phyloP scores from a whole-genome alignment of 2,797 vertebrate species.

The Diplodus sargus region DNA sequence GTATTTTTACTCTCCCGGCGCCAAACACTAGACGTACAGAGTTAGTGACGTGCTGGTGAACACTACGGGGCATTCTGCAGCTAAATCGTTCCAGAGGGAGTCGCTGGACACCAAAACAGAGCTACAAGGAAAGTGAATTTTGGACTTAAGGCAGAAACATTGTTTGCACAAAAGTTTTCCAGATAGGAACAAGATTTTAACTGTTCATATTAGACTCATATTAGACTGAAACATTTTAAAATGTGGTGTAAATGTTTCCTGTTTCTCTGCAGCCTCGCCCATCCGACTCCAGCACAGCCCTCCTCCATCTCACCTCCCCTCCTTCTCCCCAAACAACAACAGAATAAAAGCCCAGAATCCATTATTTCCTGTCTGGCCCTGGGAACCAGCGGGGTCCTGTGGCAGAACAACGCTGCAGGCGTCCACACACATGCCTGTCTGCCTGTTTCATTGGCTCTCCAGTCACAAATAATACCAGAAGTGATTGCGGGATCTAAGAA shows the following conservation, averaged over 20 bases:
- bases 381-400: slow-evolving; percentile 58
- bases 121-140: background rate
- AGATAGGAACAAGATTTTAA: background rate
- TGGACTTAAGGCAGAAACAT: too few species aligned
- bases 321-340: slow-evolving; percentile 50
- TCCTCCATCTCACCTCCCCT: slow-evolving; percentile 13
- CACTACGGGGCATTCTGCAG: background rate
- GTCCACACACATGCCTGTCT: slow-evolving; percentile 67
- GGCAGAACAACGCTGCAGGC: slow-evolving; percentile 56
- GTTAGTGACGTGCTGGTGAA: background rate
- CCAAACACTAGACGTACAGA: background rate
- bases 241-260: background rate
- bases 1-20: background rate
- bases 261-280: background rate
- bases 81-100: background rate
- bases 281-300: slow-evolving; percentile 2
- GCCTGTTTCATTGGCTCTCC: slow-evolving; percentile 66
- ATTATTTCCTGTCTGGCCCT: slow-evolving; percentile 68
- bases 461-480: slow-evolving; percentile 66
- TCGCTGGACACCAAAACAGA: background rate
- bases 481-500: slow-evolving; percentile 56
- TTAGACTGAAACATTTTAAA: background rate
- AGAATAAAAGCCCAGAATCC: slow-evolving; percentile 49
- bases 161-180: background rate
- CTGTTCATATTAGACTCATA: background rate